Conservation (phyloP, 1,140 invertebrate genomes). For the Chironomus tepperi region DNA sequence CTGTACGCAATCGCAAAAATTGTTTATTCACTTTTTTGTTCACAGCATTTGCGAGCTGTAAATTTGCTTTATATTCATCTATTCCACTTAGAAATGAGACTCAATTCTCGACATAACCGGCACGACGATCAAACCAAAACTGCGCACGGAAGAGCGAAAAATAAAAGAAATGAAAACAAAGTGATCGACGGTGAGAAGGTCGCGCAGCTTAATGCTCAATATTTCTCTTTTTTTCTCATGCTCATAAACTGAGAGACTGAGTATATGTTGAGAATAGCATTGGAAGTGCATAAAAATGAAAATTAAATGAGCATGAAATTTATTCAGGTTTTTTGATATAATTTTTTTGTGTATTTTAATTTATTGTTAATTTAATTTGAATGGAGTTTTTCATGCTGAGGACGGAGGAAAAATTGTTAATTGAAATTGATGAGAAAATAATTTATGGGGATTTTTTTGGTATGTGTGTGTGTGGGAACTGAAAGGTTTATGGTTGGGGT, state of each 20-base stretch:
- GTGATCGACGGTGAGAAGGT: not conserved
- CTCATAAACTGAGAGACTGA: not conserved
- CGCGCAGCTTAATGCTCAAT: not conserved
- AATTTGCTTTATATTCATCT: not conserved
- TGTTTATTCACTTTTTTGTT: not conserved
- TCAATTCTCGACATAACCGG: not conserved
- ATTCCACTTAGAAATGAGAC: not conserved
- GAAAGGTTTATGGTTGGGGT: no score
- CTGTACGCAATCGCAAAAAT: not conserved
- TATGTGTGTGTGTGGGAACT: no score
- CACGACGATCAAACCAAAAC: not conserved
- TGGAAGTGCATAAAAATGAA: not conserved
- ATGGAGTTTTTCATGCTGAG: no score
- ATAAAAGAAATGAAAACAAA: not conserved
- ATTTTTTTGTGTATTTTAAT: not conserved
- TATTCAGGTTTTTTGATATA: not conserved
- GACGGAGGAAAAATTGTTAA: no score
- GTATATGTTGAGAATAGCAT: no score
- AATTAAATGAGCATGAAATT: not conserved
- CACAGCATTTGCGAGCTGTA: not conserved
- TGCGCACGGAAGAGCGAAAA: not conserved
- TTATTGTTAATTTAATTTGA: no score
- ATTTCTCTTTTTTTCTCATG: not conserved
- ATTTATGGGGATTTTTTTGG: no score
- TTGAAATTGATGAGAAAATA: no score